Evolutionary conservation across 2,888 invertebrate species (phyloP).

Genomic region (Chydorus sphaericus): DNA sequence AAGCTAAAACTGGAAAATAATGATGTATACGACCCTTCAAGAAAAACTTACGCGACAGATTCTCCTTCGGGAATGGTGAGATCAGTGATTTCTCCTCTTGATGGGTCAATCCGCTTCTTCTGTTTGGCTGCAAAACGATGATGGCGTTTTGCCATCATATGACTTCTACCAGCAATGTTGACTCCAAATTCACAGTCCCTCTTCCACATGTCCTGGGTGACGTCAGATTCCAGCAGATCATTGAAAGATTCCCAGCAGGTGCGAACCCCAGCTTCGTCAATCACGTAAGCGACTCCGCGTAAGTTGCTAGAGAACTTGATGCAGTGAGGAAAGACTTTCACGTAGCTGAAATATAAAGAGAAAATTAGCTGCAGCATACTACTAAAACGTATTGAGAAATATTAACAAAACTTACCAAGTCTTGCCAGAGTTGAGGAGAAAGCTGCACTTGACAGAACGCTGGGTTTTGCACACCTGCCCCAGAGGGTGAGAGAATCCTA

Average conservation of each 20-base stretch:
- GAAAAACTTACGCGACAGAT: no score
- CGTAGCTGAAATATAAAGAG: not conserved
- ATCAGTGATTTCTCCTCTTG: no score
- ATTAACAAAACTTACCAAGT: not conserved
- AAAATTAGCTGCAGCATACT: not conserved
- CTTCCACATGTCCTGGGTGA: no score
- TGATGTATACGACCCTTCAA: no score
- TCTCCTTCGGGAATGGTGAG: no score
- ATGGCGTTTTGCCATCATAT: no score
- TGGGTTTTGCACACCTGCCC: not conserved
- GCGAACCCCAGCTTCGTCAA: slow-evolving; percentile 9
- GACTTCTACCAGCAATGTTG: no score
- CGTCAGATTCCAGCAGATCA: no score
- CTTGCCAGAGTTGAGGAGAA: not conserved
- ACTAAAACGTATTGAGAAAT: not conserved
- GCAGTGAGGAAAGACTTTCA: not conserved
- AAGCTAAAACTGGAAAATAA: no score
- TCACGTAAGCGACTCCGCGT: not conserved
- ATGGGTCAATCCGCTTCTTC: no score
- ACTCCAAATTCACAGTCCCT: no score
- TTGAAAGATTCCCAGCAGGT: not conserved
- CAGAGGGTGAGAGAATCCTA: not conserved
- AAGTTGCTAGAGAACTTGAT: not conserved
- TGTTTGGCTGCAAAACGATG: no score
- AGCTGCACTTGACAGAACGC: not conserved